Evolutionary conservation across 2,888 invertebrate genomes (phyloP), one percentile per base, ranked within the genome.

Genomic region (Leptinotarsa haldemani): DNA sequence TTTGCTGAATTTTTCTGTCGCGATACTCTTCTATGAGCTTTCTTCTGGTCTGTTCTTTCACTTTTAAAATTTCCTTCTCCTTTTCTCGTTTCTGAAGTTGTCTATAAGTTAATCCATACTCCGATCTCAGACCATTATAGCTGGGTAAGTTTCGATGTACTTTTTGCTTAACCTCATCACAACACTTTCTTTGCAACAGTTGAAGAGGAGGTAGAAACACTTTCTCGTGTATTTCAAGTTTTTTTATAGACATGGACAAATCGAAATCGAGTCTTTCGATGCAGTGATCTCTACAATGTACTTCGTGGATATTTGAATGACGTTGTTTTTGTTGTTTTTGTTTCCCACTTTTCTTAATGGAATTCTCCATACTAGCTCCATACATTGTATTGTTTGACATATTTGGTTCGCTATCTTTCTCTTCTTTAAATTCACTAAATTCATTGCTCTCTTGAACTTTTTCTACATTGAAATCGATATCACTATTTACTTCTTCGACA

Each of bases 81-180:
- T 84, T 85, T 66, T 88, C 86, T 30, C 88, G 85, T 66, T 85
- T 86, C 71, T 88, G 86, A 70, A 89, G 79, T 79, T 90, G 90
- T 52, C 87, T 84, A 4, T 86, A 87, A 64, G 87, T 89, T 58
- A 90, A 80, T 0, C 90, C 90, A 77, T 90, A 90, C 81, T 90
- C 90, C 0, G 90, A 90, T 74, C 88, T 83, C 72, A 88, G 87
- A 3, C 90, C 90, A 1, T 88, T 88, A 74, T 90, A 90, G 52
- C 86, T 84, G 4, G 90, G 90, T 46, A 90, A 79, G 76, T 88
- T 88, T 61, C 85, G 84, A 46, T 82, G 64, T 79, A 71, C 30
- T 46, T 73, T 77, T 78, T 81, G 79, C 30, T 88, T 88, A 74
- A 88, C 87, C 78, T 89, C 88, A 68, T 85, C 84, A 75, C 88